Evolutionary conservation across 2,888 invertebrate genomes (phyloP), one percentile per base, ranked within the genome.

Genomic region (Epinotia brunnichana): DNA sequence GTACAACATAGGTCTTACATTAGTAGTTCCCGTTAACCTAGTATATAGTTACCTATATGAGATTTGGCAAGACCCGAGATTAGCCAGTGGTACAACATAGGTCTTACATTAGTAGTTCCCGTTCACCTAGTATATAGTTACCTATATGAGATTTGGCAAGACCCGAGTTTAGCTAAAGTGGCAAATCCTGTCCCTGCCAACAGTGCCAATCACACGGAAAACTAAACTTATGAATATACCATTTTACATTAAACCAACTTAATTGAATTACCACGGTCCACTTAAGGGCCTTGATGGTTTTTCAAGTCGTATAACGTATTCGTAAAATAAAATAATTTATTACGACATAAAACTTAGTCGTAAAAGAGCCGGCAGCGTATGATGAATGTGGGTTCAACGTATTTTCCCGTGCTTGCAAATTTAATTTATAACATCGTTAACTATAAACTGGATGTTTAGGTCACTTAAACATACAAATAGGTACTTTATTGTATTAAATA

Each of bases 281-380:
- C 66, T 71, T 67, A 41, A 57, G 44, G 35, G 21, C 35, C 39
- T 35, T 70, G 66, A 71, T 67, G 71, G 54, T 67, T 72, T 72
- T 67, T 54, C 35, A 56, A 54, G 61, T 64, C 48, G 39, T 64
- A 51, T 57, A 57, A 63, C 63, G 60, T 71, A 54, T 71, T 72
- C 72, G 56, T 56, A 48, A 71, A 67, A 67, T 67, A 70, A 70
- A 53, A 59, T 70, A 61, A 67, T 72, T 72, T 72, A 72, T 67
- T 56, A 35, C 72, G 60, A 17, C 67, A 72, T 72, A 72, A 72
- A 72, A 67, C 60, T 72, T 62, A n/a, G 54, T 48, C 72, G 67
- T 68, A 72, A 72, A 72, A 72, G 41, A 44, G 35, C 57, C 44
- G 19, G 54, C 39, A 53, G 51, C 51, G 29, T 17, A 67, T 56